These are phyloP conservation scores for Pipistrellus pygmaeus DNA, from an alignment of 2,797 vertebrate genomes.

Conservation along the genomic window DNA sequence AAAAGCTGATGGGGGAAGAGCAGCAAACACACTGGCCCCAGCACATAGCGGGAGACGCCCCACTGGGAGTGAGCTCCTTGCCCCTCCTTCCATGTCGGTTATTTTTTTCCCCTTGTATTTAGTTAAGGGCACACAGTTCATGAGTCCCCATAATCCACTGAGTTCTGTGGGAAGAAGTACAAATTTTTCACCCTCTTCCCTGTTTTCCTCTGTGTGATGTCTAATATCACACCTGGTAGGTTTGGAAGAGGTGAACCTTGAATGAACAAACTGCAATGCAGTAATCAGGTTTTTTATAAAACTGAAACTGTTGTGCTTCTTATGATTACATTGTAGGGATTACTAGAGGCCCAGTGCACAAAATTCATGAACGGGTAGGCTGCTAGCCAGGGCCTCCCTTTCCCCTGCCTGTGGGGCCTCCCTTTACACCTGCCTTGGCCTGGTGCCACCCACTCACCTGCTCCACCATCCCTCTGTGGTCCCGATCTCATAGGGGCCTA, in stretches of 20 bases:
- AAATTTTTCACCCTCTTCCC: background rate
- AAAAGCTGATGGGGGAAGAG: background rate
- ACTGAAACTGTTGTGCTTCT: background rate
- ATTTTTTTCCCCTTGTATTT: background rate
- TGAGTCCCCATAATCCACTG: background rate
- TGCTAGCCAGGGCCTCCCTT: too few species aligned
- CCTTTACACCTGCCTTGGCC: too few species aligned
- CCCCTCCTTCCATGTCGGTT: background rate
- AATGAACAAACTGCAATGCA: background rate
- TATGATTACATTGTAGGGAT: background rate
- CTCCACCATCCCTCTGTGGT: too few species aligned
- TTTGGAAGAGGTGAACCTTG: background rate
- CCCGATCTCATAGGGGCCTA: too few species aligned
- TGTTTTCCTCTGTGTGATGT: background rate
- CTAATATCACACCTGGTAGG: background rate
- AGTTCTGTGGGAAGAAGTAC: background rate
- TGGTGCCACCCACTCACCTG: too few species aligned
- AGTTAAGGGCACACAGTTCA: background rate
- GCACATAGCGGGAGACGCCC: background rate
- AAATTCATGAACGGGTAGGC: too few species aligned
- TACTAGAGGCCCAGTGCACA: too few species aligned
- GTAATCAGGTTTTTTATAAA: background rate
- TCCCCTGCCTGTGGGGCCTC: too few species aligned
- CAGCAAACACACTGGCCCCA: background rate
- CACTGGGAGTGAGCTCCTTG: background rate